phyloP scores from a whole-genome alignment of 2,113 vertebrate species.

The Rhadina sibilatrix region DNA sequence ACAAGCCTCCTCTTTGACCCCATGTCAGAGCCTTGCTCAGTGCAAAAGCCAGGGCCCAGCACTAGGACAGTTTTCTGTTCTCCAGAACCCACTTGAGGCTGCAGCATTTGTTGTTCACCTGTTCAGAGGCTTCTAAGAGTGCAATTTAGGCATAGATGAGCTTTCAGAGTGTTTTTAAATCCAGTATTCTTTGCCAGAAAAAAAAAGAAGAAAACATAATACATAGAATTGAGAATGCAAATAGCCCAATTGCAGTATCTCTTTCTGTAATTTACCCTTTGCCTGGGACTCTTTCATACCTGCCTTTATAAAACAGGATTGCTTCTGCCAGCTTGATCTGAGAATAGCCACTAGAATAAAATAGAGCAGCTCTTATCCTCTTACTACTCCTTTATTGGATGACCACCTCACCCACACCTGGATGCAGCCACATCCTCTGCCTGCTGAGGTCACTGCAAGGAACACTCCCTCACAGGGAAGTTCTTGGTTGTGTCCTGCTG shows the following conservation, averaged over 20 bases:
- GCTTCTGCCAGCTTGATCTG: conserved; percentile 14
- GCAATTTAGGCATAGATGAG: background rate
- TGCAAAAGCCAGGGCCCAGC: background rate
- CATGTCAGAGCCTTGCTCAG: background rate
- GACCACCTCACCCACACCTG: background rate
- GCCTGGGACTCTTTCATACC: background rate
- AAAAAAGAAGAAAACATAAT: background rate
- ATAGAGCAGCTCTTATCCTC: conserved; percentile 12
- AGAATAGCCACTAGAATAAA: conserved; percentile 11
- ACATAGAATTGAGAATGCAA: background rate
- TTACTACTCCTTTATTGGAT: conserved; percentile 13
- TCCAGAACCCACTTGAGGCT: background rate
- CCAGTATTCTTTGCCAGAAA: background rate
- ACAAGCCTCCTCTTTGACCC: background rate
- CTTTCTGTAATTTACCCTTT: background rate
- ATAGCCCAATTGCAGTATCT: background rate
- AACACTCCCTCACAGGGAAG: background rate
- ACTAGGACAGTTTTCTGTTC: background rate
- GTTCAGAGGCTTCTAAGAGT: background rate
- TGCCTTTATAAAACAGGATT: background rate
- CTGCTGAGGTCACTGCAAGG: background rate
- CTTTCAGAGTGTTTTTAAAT: background rate
- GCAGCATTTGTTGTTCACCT: background rate
- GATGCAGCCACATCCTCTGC: background rate
- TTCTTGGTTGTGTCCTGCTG: background rate